These are phyloP conservation scores for Drosophila tsacasi DNA, from an alignment of 1,140 invertebrate genomes.

Conservation along the genomic window DNA sequence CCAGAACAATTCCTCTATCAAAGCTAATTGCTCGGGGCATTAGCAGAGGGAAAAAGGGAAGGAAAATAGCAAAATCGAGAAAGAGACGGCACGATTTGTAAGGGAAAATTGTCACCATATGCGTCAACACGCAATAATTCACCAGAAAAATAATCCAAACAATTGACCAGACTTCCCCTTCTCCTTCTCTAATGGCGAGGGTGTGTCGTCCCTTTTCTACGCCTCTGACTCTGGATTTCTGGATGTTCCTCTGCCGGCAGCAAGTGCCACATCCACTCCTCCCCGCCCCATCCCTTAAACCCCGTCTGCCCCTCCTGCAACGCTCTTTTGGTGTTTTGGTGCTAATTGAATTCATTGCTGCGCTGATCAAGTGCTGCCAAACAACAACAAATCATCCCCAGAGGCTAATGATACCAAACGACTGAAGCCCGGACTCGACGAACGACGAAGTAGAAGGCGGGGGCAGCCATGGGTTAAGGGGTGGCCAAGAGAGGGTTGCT, in stretches of 20 bases:
- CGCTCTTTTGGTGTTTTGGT: conserved; percentile 77
- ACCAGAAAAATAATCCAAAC: conserved; percentile 85
- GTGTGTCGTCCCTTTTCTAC: conserved; percentile 62
- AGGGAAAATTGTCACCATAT: conserved; percentile 85
- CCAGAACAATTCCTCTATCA: conserved; percentile 77
- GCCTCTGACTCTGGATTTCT: conserved; percentile 30
- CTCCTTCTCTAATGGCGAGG: conserved; percentile 67
- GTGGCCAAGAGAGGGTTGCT: conserved; percentile 13
- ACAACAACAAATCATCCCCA: conserved; percentile 83
- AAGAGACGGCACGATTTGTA: conserved; percentile 42
- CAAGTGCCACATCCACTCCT: conserved; percentile 54
- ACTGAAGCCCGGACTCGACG: conserved; percentile 36
- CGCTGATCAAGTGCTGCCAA: conserved; percentile 83
- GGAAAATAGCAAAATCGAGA: not conserved
- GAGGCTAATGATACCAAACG: conserved; percentile 81
- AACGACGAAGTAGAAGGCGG: not conserved
- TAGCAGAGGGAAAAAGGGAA: conserved; percentile 15
- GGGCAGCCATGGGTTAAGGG: conserved; percentile 18
- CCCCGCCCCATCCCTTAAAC: conserved; percentile 8
- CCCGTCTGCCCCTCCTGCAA: conserved; percentile 19
- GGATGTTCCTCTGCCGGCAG: conserved; percentile 50
- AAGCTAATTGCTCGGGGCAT: conserved; percentile 71
- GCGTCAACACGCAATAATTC: conserved; percentile 86
- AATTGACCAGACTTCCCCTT: conserved; percentile 77
- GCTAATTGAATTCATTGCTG: conserved; percentile 84